These are phyloP conservation scores for Pontoporia blainvillei DNA, from an alignment of 2,113 vertebrate genomes.

Conservation along the genomic window DNA sequence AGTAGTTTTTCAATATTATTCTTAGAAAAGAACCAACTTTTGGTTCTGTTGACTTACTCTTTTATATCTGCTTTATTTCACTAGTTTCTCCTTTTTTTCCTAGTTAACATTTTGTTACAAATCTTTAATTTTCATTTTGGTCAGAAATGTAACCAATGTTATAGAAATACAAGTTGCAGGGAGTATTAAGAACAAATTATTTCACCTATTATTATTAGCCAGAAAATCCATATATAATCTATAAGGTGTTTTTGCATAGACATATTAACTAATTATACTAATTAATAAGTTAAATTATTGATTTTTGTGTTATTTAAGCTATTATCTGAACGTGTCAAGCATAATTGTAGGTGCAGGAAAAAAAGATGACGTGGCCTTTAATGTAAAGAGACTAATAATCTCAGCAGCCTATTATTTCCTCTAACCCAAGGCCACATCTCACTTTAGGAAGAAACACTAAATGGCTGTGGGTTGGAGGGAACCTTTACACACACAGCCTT, in stretches of 20 bases:
- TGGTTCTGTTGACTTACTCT: background rate
- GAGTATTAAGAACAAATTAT: background rate
- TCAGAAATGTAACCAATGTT: background rate
- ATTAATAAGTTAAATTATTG: background rate
- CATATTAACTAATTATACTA: background rate
- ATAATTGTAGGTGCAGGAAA: background rate
- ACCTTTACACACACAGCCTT: background rate
- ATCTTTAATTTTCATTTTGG: background rate
- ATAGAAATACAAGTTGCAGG: background rate
- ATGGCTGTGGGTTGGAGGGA: background rate
- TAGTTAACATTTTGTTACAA: background rate
- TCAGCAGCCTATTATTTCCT: background rate
- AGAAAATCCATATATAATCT: background rate
- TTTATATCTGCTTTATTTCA: background rate
- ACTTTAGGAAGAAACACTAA: background rate
- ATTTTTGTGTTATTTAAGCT: background rate
- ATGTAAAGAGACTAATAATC: background rate
- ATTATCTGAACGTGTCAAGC: background rate
- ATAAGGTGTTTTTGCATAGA: background rate
- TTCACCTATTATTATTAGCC: background rate
- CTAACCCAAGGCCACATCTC: background rate
- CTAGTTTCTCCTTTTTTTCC: background rate
- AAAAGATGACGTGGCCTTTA: background rate
- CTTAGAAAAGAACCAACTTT: background rate
- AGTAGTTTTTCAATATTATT: background rate